phyloP scores from a whole-genome alignment of 2,113 vertebrate genomes.

The Sinocyclocheilus maitianheensis region DNA sequence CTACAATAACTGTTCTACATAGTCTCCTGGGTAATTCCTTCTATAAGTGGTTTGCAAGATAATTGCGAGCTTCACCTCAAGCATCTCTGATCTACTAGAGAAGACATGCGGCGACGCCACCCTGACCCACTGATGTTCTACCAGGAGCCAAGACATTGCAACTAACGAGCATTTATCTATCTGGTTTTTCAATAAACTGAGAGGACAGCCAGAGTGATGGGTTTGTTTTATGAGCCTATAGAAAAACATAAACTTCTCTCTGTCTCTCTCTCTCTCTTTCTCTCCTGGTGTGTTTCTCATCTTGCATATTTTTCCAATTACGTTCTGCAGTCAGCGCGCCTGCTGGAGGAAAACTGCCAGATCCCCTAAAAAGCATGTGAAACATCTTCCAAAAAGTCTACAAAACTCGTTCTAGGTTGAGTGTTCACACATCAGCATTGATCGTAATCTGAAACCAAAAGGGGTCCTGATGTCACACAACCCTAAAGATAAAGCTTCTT shows the following conservation, averaged over 20 bases:
- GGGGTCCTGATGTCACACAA: not conserved
- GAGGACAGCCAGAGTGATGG: not conserved
- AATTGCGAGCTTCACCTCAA: constrained; percentile 2
- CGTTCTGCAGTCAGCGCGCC: constrained; percentile 24
- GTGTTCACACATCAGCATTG: not conserved
- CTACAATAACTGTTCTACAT: not conserved
- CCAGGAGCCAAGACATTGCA: not conserved
- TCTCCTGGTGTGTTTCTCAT: constrained; percentile 31
- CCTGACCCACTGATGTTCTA: constrained; percentile 62
- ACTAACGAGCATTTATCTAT: not conserved
- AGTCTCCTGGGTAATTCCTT: not conserved
- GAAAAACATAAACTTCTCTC: constrained; percentile 21
- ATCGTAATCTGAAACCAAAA: not conserved
- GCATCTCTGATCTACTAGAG: constrained; percentile 44
- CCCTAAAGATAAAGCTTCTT: not conserved
- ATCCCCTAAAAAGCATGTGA: constrained; percentile 14
- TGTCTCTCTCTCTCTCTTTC: constrained; percentile 8
- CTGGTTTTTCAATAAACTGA: too few species aligned
- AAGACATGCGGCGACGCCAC: constrained; percentile 67
- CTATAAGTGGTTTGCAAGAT: not conserved
- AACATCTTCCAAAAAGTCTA: not conserved
- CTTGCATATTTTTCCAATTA: constrained; percentile 52
- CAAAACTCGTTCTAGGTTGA: not conserved
- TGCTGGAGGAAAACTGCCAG: constrained; percentile 32
- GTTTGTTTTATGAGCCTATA: constrained; percentile 6